Percentiles rank a stretch among this genome's conserved stretches.
phyloP scores from a whole-genome alignment of 2,888 invertebrate species.

The Aproaerema taeniolella region DNA sequence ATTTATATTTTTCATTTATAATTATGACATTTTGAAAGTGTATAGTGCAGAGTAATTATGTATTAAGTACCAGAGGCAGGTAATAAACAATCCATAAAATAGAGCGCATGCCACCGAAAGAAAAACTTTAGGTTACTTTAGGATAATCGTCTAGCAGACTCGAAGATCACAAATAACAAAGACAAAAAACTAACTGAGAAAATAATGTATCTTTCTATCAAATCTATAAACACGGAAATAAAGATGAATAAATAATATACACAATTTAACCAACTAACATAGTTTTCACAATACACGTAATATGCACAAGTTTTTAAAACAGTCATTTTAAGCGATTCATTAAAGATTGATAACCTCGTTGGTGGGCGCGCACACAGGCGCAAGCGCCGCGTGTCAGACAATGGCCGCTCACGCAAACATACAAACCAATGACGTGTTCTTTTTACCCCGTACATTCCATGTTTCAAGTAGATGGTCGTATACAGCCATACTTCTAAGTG shows the following conservation, averaged over 20 bases:
- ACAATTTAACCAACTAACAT: too few species aligned
- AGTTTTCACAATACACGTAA: conserved; percentile 28
- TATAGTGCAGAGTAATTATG: not conserved
- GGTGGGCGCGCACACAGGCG: conserved; percentile 40
- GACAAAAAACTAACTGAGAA: too few species aligned
- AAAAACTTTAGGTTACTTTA: not conserved
- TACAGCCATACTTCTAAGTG: not conserved
- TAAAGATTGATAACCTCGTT: conserved; percentile 63
- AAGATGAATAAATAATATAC: not conserved
- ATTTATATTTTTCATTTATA: too few species aligned
- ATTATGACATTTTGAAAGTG: conserved; percentile 4
- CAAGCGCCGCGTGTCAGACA: conserved; percentile 18
- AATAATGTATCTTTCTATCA: too few species aligned
- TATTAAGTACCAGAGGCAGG: conserved; percentile 5
- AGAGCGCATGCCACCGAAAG: not conserved
- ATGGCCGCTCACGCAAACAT: conserved; percentile 27
- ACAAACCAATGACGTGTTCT: conserved; percentile 18
- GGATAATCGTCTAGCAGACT: conserved; percentile 5
- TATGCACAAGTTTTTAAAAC: conserved; percentile 45
- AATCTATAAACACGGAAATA: too few species aligned
- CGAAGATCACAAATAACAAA: not conserved
- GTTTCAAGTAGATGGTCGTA: conserved; percentile 21
- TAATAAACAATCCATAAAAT: conserved; percentile 10
- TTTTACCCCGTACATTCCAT: conserved; percentile 32
- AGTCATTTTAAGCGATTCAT: conserved; percentile 51